Percentiles rank a stretch among this genome's conserved stretches.
Evolutionary conservation across 2,797 vertebrate genomes (phyloP).

Genomic region (Novumbra hubbsi): DNA sequence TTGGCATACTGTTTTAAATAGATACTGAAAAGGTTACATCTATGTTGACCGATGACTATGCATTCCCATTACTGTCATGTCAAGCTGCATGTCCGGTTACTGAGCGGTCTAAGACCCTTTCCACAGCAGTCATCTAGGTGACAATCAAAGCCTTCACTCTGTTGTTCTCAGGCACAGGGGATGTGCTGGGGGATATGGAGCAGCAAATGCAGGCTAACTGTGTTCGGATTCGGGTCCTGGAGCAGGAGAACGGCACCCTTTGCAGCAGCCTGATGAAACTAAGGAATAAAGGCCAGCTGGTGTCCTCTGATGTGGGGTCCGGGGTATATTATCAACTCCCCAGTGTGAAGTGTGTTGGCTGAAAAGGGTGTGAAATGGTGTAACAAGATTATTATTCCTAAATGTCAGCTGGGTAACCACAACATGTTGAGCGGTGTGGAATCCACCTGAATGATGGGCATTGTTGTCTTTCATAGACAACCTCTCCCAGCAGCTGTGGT

Average conservation of each 20-base stretch:
- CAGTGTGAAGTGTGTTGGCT: not conserved
- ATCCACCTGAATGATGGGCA: not conserved
- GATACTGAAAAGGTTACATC: not conserved
- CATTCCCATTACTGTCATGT: not conserved
- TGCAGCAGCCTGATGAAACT: constrained; percentile 74
- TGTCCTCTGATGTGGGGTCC: constrained; percentile 62
- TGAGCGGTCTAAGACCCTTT: too few species aligned
- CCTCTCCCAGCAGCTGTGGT: constrained; percentile 62
- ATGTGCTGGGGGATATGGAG: constrained; percentile 85
- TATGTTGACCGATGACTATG: not conserved
- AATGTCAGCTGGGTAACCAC: not conserved
- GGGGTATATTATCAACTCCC: not conserved
- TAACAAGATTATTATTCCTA: too few species aligned
- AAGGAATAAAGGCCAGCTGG: constrained; percentile 61
- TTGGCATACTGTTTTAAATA: not conserved
- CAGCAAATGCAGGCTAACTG: constrained; percentile 84
- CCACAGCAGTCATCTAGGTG: too few species aligned
- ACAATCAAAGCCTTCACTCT: not conserved
- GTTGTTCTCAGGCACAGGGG: constrained; percentile 76
- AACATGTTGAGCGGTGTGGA: not conserved
- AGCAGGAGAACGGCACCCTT: constrained; percentile 82
- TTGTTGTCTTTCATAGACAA: constrained; percentile 54
- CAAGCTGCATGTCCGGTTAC: not conserved
- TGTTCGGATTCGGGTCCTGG: constrained; percentile 80
- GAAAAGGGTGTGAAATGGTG: not conserved